A percentile compares a stretch with the other conserved stretches of the same genome.
Evolutionary conservation across 2,113 vertebrate species (phyloP).

Genomic region (Trematocara marginatum): DNA sequence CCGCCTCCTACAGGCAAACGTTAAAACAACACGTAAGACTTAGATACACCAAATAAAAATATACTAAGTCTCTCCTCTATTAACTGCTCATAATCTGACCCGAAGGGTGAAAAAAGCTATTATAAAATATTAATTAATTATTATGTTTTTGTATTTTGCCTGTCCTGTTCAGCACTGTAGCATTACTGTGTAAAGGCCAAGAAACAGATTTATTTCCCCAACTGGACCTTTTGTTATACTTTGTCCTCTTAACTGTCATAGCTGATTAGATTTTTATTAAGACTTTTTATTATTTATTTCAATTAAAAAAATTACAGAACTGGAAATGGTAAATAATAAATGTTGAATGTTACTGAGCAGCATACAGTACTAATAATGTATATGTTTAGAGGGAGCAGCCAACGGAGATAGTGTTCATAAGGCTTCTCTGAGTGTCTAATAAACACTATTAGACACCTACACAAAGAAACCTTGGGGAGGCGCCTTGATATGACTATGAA

Average conservation of each 20-base stretch:
- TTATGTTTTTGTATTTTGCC: background rate
- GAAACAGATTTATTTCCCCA: background rate
- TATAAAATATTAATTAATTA: background rate
- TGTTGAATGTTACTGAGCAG: background rate
- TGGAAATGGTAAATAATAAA: background rate
- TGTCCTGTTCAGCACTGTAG: background rate
- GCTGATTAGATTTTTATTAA: background rate
- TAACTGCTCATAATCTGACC: background rate
- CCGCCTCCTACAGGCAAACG: background rate
- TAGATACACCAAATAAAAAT: background rate
- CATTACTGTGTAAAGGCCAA: background rate
- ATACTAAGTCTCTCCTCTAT: background rate
- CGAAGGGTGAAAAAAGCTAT: rapidly evolving
- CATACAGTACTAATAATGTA: background rate
- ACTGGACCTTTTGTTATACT: background rate
- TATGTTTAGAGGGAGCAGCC: background rate
- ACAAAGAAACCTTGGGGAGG: too few relatives aligned
- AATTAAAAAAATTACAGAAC: background rate
- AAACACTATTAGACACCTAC: too few relatives aligned
- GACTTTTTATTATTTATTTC: background rate
- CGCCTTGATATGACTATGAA: rapidly evolving
- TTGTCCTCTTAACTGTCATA: background rate
- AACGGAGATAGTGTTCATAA: background rate
- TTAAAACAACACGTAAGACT: background rate
- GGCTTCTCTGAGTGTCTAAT: background rate